phyloP scores from a whole-genome alignment of 2,888 invertebrate genomes.

The Protophormia terraenovae region DNA sequence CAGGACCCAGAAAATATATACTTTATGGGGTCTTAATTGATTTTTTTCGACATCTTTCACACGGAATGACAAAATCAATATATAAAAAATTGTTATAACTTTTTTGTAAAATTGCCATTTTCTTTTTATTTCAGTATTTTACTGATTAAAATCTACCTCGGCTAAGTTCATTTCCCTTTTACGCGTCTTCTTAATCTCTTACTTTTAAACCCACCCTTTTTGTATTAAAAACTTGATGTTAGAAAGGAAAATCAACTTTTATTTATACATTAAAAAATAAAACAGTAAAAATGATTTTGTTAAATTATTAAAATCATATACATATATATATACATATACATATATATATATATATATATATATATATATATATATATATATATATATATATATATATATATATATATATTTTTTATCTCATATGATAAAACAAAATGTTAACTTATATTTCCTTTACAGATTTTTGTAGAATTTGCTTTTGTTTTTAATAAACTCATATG shows the following conservation, averaged over 20 bases:
- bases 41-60: too few relatives aligned
- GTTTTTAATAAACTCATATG: neutral
- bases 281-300: conserved; percentile 41
- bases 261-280: neutral
- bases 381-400: too few relatives aligned
- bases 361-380: too few relatives aligned
- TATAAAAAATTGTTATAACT: too few relatives aligned
- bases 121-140: neutral
- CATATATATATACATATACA: too few relatives aligned
- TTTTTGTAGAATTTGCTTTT: neutral
- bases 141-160: too few relatives aligned
- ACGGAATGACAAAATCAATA: too few relatives aligned
- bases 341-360: too few relatives aligned
- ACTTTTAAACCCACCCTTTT: neutral
- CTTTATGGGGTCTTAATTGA: too few relatives aligned
- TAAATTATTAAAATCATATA: conserved; percentile 46
- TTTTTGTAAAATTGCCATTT: neutral
- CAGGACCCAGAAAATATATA: too few relatives aligned
- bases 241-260: conserved; percentile 4
- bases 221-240: neutral
- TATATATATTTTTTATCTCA: too few relatives aligned
- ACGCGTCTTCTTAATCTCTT: neutral
- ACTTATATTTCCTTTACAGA: conserved; percentile 30
- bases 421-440: conserved; percentile 20
- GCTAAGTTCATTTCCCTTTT: too few relatives aligned